Percentiles rank a stretch among this genome's conserved stretches.
These are phyloP conservation scores for Bombus pascuorum DNA, from an alignment of 1,140 invertebrate genomes.

Conservation along the genomic window DNA sequence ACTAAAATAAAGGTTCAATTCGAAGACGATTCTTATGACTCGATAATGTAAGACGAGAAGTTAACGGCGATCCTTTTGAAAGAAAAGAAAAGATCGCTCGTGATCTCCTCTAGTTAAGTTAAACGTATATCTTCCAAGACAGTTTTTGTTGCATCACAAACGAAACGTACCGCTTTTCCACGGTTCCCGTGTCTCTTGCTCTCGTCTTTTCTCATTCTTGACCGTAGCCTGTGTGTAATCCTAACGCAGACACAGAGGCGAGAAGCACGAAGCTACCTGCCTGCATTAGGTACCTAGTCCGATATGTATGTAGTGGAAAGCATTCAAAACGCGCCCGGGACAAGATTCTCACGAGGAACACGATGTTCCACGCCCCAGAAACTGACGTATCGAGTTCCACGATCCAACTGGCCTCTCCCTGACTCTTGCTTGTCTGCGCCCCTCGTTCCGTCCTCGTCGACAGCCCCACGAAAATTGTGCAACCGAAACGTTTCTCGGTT, in stretches of 20 bases:
- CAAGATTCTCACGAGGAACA: constrained; percentile 59
- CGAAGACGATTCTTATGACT: background rate
- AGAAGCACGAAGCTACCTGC: background rate
- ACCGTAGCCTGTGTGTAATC: background rate
- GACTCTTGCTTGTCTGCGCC: background rate
- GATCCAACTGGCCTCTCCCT: constrained; percentile 44
- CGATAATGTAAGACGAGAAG: no score
- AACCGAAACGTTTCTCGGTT: constrained; percentile 49
- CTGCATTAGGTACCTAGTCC: background rate
- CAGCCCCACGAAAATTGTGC: constrained; percentile 56
- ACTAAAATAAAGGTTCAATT: no score
- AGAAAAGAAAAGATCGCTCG: background rate
- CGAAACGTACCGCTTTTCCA: constrained; percentile 11
- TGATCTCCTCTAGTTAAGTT: background rate
- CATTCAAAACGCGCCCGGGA: constrained; percentile 54
- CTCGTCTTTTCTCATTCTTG: background rate
- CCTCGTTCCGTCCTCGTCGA: constrained; percentile 12
- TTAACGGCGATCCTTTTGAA: background rate
- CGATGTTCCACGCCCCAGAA: constrained; percentile 60
- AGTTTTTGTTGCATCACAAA: background rate
- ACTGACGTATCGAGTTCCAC: constrained; percentile 63
- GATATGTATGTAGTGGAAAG: constrained; percentile 17
- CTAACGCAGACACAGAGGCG: background rate
- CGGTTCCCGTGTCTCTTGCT: background rate
- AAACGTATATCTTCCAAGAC: background rate